Conservation (phyloP, 2,113 vertebrate genomes). For the Apodemus sylvaticus region DNA sequence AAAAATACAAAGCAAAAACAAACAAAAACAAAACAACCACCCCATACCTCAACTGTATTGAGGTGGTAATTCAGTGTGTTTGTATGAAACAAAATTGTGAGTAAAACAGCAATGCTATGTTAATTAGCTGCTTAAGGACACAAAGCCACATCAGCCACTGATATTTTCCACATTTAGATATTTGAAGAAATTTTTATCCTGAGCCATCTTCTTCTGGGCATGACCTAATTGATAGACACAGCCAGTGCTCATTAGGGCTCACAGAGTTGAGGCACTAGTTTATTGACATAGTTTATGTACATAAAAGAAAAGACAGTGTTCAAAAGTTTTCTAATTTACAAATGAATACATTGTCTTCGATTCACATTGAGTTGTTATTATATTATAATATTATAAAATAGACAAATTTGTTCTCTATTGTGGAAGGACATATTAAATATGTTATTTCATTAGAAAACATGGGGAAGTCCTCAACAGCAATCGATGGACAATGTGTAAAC, state of each 20-base stretch:
- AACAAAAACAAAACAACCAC: background rate
- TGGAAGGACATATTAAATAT: background rate
- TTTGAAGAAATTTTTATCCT: slow-evolving; percentile 11
- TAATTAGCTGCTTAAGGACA: background rate
- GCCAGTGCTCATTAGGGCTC: background rate
- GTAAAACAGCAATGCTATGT: background rate
- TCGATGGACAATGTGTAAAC: background rate
- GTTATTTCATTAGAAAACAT: background rate
- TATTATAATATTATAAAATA: background rate
- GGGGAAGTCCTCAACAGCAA: background rate
- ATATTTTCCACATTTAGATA: background rate
- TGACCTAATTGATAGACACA: background rate
- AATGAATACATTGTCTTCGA: background rate
- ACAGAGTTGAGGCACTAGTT: background rate
- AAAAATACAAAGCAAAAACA: background rate
- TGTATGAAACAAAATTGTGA: slow-evolving; percentile 48
- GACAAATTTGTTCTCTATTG: background rate
- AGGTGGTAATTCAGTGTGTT: background rate
- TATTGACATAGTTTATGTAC: slow-evolving; percentile 47
- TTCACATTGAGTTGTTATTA: background rate
- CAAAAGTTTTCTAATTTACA: slow-evolving; percentile 2
- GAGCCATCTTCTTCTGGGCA: background rate
- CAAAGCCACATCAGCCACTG: background rate
- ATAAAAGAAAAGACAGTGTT: background rate
- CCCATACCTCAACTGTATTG: background rate